Base-by-base conservation (phyloP, 2,797 vertebrate genomes). In the Cyprinodon diabolis region DNA sequence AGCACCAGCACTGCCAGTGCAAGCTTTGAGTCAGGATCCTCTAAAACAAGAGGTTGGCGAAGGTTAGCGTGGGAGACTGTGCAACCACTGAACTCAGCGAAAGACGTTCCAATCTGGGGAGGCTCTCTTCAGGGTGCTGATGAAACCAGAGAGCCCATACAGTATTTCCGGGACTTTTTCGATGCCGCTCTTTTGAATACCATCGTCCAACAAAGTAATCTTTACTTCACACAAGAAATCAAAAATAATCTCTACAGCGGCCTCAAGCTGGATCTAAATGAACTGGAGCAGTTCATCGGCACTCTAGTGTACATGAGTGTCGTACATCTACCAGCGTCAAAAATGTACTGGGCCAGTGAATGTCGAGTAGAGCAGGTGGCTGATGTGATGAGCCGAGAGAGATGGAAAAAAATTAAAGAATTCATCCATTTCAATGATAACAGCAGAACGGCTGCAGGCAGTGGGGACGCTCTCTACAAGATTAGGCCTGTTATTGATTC, bases 351-450 rank as follows among this genome's bases (percentile, higher is more conserved):
- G 77, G 76, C 74, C n/a, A 73, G 17, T 68, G 49, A 35, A 45
- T 63, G 77, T 40, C 48, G 51, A 25, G 37, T 71, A 55, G 9
- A 35, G 12, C 74, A 74, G 45, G 71, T 79, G 77, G 67, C 74
- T 58, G 77, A 79, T 63, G 37, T 76, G 19, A 74, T 79, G 56
- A 7, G 62, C 68, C 19, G 52, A 9, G 71, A 77, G 13, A 77
- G 74, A 43, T 79, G 71, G 74, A 45, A 79, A 43, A 17, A 79
- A 66, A 74, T 76, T 11, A 76, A 76, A 66, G 9, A 66, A 7
- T 77, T 21, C 25, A 57, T 80, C 23, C 56, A 83, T 77, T 83
- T 83, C 52, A 71, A 7, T 66, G 74, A 83, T 35, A 75, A 74
- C 69, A 63, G 35, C 15, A 40, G 10, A 30, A 62, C 14, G 69